A percentile compares a stretch with the other conserved stretches of the same genome.
Evolutionary conservation across 2,888 invertebrate genomes (phyloP).

Genomic region (Heliothis peltigera): DNA sequence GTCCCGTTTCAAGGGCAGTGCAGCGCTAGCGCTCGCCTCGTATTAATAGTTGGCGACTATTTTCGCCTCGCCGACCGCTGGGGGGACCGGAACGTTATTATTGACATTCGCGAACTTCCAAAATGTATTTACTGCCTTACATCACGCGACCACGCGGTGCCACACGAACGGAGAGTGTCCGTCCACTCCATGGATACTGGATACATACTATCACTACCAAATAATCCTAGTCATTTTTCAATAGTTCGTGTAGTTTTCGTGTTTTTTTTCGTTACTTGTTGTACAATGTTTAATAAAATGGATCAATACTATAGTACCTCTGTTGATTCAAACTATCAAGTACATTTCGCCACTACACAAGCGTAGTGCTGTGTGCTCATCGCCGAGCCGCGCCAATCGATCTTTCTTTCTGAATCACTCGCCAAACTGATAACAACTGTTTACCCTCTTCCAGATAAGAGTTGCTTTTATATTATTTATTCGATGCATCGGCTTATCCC

Average conservation of each 20-base stretch:
- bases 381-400: conserved; percentile 23
- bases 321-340: conserved; percentile 38
- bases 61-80: conserved; percentile 84
- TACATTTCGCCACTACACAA: conserved; percentile 32
- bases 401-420: conserved; percentile 45
- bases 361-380: conserved; percentile 7
- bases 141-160: conserved; percentile 65
- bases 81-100: conserved; percentile 87
- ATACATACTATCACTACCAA: neutral
- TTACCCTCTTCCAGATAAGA: conserved; percentile 45
- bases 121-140: conserved; percentile 76
- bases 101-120: conserved; percentile 88
- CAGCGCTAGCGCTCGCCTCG: conserved; percentile 85
- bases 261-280: neutral
- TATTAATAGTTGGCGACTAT: conserved; percentile 89
- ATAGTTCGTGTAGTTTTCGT: neutral
- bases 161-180: conserved; percentile 49
- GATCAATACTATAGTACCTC: conserved; percentile 20
- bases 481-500: conserved; percentile 4
- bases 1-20: conserved; percentile 89
- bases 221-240: conserved; percentile 7
- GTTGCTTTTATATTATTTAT: conserved; percentile 26
- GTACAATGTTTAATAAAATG: conserved; percentile 29
- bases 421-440: conserved; percentile 49
- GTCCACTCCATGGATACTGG: conserved; percentile 6